Conservation (phyloP, 2,113 vertebrate species). For the Xiphophorus maculatus region DNA sequence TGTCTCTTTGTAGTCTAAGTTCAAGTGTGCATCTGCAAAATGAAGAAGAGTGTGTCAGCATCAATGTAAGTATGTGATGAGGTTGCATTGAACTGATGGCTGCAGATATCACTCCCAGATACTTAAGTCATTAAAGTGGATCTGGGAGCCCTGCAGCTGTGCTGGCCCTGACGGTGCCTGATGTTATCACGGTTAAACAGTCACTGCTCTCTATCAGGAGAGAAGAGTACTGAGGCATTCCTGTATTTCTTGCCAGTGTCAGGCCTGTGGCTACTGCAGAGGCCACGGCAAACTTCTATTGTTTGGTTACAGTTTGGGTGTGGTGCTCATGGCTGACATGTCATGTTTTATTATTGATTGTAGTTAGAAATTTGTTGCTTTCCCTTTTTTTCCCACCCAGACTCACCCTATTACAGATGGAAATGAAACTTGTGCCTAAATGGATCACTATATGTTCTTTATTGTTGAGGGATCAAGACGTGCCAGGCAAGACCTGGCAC, state of each 20-base stretch:
- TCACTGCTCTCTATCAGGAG: constrained; percentile 69
- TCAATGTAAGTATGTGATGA: constrained; percentile 64
- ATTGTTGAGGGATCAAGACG: neutral
- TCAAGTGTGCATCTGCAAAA: constrained; percentile 24
- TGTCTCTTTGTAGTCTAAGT: constrained; percentile 10
- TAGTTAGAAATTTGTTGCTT: constrained; percentile 29
- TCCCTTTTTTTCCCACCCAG: neutral
- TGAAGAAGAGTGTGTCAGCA: constrained; percentile 32
- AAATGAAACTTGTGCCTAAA: constrained; percentile 7
- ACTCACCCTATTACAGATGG: constrained; percentile 21
- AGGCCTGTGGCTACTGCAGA: constrained; percentile 27
- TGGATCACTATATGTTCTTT: constrained; percentile 17
- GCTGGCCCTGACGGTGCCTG: constrained; percentile 73
- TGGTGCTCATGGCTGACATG: constrained; percentile 33
- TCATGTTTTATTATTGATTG: constrained; percentile 57
- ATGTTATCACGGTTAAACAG: constrained; percentile 79
- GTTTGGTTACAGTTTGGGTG: constrained; percentile 32
- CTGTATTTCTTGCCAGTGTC: constrained; percentile 55
- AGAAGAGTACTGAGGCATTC: constrained; percentile 74
- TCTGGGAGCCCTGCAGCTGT: constrained; percentile 71
- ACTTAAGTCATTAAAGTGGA: constrained; percentile 78
- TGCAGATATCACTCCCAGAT: constrained; percentile 71
- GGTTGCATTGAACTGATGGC: constrained; percentile 71
- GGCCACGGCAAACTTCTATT: constrained; percentile 10
- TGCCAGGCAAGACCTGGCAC: neutral